phyloP scores from a whole-genome alignment of 1,140 invertebrate species.

The Drosophila navojoa region DNA sequence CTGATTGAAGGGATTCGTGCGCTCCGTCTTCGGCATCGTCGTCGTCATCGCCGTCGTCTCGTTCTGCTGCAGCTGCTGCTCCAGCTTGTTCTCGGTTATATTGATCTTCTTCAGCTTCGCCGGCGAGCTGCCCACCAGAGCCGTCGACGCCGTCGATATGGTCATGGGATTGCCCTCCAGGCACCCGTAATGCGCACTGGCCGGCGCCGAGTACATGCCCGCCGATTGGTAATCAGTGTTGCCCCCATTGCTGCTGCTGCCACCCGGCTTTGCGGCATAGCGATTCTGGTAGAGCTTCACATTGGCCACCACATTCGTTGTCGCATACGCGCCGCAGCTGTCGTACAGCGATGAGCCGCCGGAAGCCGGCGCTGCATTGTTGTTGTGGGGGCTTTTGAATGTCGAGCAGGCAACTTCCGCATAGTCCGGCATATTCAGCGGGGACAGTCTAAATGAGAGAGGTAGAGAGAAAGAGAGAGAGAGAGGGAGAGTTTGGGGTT shows the following conservation, averaged over 20 bases:
- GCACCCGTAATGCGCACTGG: slow-evolving; percentile 77
- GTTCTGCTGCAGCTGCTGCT: slow-evolving; percentile 68
- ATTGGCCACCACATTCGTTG: slow-evolving; percentile 83
- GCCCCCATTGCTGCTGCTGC: slow-evolving; percentile 62
- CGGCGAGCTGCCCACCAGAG: slow-evolving; percentile 66
- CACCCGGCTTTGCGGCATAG: slow-evolving; percentile 65
- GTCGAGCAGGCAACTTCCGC: slow-evolving; percentile 84
- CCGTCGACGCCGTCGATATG: slow-evolving; percentile 75
- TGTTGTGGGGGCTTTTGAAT: slow-evolving; percentile 81
- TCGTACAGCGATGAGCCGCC: slow-evolving; percentile 73
- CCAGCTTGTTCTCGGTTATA: slow-evolving; percentile 83
- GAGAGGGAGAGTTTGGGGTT: slow-evolving; percentile 8
- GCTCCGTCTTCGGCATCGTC: slow-evolving; percentile 42
- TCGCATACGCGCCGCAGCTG: slow-evolving; percentile 83
- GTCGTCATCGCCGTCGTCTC: slow-evolving; percentile 4
- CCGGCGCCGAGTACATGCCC: slow-evolving; percentile 80
- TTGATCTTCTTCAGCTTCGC: slow-evolving; percentile 77
- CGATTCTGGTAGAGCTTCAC: slow-evolving; percentile 83
- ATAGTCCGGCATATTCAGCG: slow-evolving; percentile 84
- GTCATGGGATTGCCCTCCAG: slow-evolving; percentile 70
- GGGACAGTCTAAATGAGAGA: slow-evolving; percentile 67
- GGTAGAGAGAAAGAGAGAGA: slow-evolving; percentile 12
- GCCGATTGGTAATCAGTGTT: slow-evolving; percentile 73
- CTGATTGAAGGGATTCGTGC: slow-evolving; percentile 76
- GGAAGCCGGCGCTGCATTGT: slow-evolving; percentile 48